Conservation (phyloP, 2,797 vertebrate genomes). For the Cossypha caffra region DNA sequence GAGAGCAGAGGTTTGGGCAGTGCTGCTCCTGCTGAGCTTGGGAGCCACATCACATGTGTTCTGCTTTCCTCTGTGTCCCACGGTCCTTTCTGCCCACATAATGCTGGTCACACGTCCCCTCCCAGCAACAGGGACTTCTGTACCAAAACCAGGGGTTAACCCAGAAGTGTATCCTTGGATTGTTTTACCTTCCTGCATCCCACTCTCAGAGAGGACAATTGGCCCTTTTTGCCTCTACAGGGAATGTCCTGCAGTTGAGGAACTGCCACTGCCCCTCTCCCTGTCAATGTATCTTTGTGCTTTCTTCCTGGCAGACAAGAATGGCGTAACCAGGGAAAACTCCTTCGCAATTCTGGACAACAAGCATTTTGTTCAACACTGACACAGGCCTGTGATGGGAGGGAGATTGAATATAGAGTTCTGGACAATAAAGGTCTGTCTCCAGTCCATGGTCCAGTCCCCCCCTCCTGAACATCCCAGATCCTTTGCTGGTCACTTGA, state of each 20-base stretch:
- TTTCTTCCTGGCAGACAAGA: background rate
- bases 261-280: background rate
- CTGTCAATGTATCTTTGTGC: slow-evolving; percentile 53
- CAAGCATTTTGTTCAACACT: slow-evolving; percentile 19
- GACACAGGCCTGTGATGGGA: background rate
- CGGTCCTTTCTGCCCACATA: background rate
- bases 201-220: background rate
- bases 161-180: background rate
- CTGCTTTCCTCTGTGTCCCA: background rate
- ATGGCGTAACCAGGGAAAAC: background rate
- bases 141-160: background rate
- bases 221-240: background rate
- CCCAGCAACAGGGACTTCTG: background rate
- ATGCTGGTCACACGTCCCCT: background rate
- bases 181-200: background rate
- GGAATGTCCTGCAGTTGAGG: background rate
- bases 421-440: background rate
- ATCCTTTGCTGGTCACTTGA: background rate
- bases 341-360: slow-evolving; percentile 34
- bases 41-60: background rate
- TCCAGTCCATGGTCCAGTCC: background rate
- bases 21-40: background rate
- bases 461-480: background rate
- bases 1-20: background rate
- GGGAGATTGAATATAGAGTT: background rate